These are phyloP conservation scores for Adelosebastes latens DNA, from an alignment of 2,797 vertebrate species.

Conservation along the genomic window DNA sequence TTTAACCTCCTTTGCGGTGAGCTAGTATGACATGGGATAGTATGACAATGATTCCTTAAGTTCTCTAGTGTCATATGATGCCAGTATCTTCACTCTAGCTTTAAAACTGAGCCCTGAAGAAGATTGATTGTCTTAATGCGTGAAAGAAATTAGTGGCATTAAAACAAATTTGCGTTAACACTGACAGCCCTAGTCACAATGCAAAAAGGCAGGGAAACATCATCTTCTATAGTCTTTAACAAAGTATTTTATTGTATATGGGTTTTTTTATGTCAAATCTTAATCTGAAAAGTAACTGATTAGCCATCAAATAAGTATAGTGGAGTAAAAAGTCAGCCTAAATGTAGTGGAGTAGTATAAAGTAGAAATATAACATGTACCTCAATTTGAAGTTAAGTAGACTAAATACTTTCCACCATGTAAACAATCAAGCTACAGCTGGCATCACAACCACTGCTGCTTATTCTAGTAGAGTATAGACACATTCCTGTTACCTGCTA, in stretches of 20 bases:
- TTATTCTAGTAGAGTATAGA: background rate
- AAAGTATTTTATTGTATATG: background rate
- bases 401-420: background rate
- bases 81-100: no score
- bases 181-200: background rate
- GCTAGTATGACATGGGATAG: no score
- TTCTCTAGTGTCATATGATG: no score
- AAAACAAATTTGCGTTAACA: no score
- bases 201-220: background rate
- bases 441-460: background rate
- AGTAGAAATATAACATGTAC: background rate
- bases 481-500: conserved; percentile 45
- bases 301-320: background rate
- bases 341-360: background rate
- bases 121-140: no score
- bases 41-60: no score
- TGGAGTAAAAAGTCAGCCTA: background rate
- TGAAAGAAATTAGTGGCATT: no score
- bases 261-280: background rate
- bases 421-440: background rate
- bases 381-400: background rate
- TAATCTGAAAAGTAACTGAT: background rate
- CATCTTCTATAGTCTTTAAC: no score
- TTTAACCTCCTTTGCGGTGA: no score
- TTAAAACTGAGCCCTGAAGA: no score